A percentile compares a stretch with the other conserved stretches of the same genome.
Conservation (phyloP, 2,113 vertebrate species). For the Holacanthus passer region DNA sequence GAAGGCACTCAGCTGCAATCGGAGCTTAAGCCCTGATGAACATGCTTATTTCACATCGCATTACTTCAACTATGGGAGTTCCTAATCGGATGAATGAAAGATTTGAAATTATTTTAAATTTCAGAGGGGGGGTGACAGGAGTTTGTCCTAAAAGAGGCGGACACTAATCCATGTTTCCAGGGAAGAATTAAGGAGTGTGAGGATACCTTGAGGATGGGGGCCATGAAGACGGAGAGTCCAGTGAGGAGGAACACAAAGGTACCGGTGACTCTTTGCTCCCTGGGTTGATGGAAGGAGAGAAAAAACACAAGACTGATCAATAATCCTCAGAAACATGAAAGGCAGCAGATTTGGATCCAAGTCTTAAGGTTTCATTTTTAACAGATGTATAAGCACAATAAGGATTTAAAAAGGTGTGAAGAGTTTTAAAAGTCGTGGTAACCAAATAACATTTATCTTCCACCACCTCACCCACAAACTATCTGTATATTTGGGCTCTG, state of each 20-base stretch:
- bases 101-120: constrained; percentile 53
- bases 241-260: constrained; percentile 94
- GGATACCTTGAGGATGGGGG: constrained; percentile 96
- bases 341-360: not conserved
- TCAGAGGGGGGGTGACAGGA: constrained; percentile 24
- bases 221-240: constrained; percentile 97
- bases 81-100: constrained; percentile 67
- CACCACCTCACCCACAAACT: not conserved
- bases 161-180: constrained; percentile 70
- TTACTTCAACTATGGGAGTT: constrained; percentile 53
- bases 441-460: not conserved
- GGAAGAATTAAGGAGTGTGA: constrained; percentile 45
- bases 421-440: too few species aligned
- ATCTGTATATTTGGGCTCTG: too few species aligned
- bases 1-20: constrained; percentile 46
- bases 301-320: not conserved
- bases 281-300: constrained; percentile 69
- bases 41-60: constrained; percentile 68
- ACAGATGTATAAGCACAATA: not conserved
- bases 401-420: not conserved
- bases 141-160: constrained; percentile 59
- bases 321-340: not conserved
- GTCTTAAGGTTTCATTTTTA: not conserved
- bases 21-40: constrained; percentile 64
- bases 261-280: constrained; percentile 97